Percentiles rank a stretch among this genome's conserved stretches.
Conservation (phyloP, 1,140 invertebrate species). For the Melanaphis sacchari region DNA sequence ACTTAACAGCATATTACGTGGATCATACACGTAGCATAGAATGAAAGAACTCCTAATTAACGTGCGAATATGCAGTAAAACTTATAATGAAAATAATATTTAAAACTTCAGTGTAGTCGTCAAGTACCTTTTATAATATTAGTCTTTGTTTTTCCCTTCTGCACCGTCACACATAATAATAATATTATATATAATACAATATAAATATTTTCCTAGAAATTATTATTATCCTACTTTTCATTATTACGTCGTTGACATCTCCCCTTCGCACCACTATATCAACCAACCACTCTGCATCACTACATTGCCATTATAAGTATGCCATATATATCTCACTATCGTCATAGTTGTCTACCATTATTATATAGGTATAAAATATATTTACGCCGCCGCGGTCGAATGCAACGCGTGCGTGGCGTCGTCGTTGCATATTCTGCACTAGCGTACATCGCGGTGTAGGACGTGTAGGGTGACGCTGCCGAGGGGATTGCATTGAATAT, state of each 20-base stretch:
- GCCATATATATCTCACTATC: background rate
- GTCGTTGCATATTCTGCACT: slow-evolving; percentile 7
- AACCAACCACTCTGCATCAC: background rate
- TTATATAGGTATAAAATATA: background rate
- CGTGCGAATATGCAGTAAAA: background rate
- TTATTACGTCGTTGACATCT: background rate
- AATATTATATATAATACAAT: background rate
- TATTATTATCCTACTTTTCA: background rate
- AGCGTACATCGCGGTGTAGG: background rate
- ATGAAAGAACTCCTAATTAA: background rate
- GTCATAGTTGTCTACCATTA: background rate
- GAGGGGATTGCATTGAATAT: slow-evolving; percentile 30
- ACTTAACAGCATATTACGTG: background rate
- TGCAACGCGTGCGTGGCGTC: background rate
- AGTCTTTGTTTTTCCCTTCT: background rate
- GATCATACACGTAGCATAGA: background rate
- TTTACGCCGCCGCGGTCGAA: background rate
- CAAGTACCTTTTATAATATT: background rate
- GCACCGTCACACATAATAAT: background rate
- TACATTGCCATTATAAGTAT: background rate
- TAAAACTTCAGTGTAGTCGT: background rate
- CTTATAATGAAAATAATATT: background rate
- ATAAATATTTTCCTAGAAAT: background rate
- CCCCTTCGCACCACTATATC: too few relatives aligned
- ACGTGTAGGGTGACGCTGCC: background rate